Conservation (phyloP, 2,888 invertebrate species). For the Nomada ruficornis region DNA sequence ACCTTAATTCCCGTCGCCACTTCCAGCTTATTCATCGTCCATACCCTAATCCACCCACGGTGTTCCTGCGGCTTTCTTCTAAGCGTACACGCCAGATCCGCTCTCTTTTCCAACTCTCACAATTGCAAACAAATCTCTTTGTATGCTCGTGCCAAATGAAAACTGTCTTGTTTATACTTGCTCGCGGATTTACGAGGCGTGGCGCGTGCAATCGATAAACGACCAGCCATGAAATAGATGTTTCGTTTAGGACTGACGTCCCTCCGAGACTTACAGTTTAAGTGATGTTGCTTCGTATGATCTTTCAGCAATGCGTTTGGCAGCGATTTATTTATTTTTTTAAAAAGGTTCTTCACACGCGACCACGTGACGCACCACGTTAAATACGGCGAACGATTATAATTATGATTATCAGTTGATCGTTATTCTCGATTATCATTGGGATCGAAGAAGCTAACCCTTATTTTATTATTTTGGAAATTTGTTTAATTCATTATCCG, state of each 20-base stretch:
- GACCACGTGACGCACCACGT: too few relatives aligned
- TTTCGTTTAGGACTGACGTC: not conserved
- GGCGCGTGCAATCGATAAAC: conserved; percentile 26
- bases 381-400: not conserved
- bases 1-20: not conserved
- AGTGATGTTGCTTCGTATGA: not conserved
- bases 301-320: not conserved
- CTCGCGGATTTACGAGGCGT: conserved; percentile 14
- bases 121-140: not conserved
- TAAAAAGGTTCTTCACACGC: too few relatives aligned
- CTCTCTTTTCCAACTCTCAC: not conserved
- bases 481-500: not conserved
- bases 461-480: too few relatives aligned
- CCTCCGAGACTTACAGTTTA: not conserved
- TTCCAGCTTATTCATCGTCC: not conserved
- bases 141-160: not conserved
- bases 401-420: not conserved
- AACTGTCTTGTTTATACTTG: conserved; percentile 28
- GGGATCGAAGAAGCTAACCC: too few relatives aligned
- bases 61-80: not conserved
- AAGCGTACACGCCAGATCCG: not conserved
- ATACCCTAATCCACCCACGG: not conserved
- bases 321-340: not conserved
- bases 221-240: not conserved
- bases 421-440: not conserved